Evolutionary conservation across 2,888 invertebrate genomes (phyloP), one percentile per base, ranked within the genome.

Genomic region (Chouioia cunea): DNA sequence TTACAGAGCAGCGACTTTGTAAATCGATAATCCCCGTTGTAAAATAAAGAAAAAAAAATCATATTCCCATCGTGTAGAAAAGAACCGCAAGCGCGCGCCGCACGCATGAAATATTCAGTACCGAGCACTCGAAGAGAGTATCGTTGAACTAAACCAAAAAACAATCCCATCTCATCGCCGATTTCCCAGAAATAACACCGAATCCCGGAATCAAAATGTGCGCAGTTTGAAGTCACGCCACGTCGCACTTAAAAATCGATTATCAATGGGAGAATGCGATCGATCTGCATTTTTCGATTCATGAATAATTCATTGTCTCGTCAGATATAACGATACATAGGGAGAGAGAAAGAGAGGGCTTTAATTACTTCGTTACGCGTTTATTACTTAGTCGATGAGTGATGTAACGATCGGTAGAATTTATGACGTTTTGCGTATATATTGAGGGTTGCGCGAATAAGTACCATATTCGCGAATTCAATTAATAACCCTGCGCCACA

Each of bases 271-370:
- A 53, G 2, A 44, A 46, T 44, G n/a, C 22, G 10, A 12, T 2
- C 20, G 46, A 43, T 62, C 36, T 23, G 58, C 67, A 67, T 64
- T 53, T 64, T n/a, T n/a, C n/a, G n/a, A n/a, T n/a, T 71, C 67
- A 67, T 71, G 67, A 71, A 71, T 71, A 64, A 71, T 67, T 64
- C 58, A 71, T 44, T 67, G 48, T 50, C 43, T 65, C 65, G 36
- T 22, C 15, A 10, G 3, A n/a, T n/a, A n/a, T n/a, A n/a, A n/a
- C 50, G 18, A 10, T 47, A 16, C 48, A 48, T 15, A 14, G 57
- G 50, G 54, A 60, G 44, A 14, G 18, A n/a, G n/a, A 16, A 56
- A 36, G 15, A 54, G 27, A 27, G 27, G 6, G 64, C 52, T 48
- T 67, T 63, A 58, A 71, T 71, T 57, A 63, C 63, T 71, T 66